These are phyloP conservation scores for Carterocephalus palaemon DNA, from an alignment of 2,888 invertebrate genomes.

Conservation along the genomic window DNA sequence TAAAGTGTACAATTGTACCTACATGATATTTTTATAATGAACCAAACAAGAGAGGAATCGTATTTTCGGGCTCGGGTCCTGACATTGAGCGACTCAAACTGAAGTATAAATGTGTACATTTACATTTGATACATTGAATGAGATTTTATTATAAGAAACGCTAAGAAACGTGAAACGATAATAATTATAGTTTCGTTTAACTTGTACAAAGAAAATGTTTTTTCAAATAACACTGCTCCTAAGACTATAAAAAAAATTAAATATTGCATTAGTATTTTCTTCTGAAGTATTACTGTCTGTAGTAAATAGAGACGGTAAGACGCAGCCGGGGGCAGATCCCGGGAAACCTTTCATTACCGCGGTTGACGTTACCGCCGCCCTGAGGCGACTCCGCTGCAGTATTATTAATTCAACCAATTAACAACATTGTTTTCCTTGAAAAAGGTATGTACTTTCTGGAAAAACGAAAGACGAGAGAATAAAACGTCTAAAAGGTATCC, in stretches of 20 bases:
- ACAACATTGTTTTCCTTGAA: constrained; percentile 45
- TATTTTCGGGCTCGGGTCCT: constrained; percentile 7
- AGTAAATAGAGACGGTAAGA: constrained; percentile 40
- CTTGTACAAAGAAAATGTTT: no score
- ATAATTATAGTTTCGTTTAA: no score
- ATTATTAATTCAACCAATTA: constrained; percentile 64
- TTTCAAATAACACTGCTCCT: no score
- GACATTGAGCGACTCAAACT: no score
- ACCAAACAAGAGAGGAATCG: constrained; percentile 21
- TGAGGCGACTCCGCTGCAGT: constrained; percentile 44
- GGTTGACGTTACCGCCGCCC: constrained; percentile 39
- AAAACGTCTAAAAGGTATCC: no score
- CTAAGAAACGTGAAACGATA: no score
- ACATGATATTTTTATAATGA: constrained; percentile 50
- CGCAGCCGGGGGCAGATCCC: constrained; percentile 39
- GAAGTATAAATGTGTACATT: not conserved
- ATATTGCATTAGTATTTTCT: constrained; percentile 29
- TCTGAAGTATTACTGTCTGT: constrained; percentile 26
- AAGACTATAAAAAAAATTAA: no score
- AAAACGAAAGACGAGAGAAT: no score
- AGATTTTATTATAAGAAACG: no score
- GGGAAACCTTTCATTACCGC: constrained; percentile 47
- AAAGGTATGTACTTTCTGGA: constrained; percentile 26
- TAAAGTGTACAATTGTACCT: constrained; percentile 42
- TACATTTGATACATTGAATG: constrained; percentile 10